Percentiles rank a stretch among this genome's conserved stretches.
phyloP scores from a whole-genome alignment of 1,140 invertebrate genomes.

The Pantala flavescens region DNA sequence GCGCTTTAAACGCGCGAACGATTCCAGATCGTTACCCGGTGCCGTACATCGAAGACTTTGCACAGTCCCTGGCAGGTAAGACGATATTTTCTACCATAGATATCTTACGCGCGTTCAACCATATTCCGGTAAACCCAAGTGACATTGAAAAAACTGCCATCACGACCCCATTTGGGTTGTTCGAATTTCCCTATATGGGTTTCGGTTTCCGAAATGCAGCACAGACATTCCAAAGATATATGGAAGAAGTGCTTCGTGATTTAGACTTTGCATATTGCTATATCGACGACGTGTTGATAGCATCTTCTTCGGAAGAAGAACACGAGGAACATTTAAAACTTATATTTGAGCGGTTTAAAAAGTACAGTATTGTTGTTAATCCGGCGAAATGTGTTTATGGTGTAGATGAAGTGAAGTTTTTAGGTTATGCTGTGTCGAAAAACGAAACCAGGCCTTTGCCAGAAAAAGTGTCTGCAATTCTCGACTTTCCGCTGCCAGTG shows the following conservation, averaged over 20 bases:
- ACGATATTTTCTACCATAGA: slow-evolving; percentile 38
- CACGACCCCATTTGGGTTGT: slow-evolving; percentile 31
- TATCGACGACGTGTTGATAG: too few relatives aligned
- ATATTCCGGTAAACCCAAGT: slow-evolving; percentile 29
- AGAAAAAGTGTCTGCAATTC: too few relatives aligned
- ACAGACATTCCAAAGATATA: slow-evolving; percentile 39
- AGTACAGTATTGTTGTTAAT: too few relatives aligned
- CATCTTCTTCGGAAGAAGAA: too few relatives aligned
- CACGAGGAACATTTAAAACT: too few relatives aligned
- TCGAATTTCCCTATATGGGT: slow-evolving; percentile 32
- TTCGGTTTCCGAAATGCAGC: slow-evolving; percentile 33
- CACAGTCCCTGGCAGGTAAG: slow-evolving; percentile 30
- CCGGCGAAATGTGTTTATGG: too few relatives aligned
- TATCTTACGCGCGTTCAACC: slow-evolving; percentile 37
- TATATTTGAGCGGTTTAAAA: too few relatives aligned
- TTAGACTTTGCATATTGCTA: too few relatives aligned
- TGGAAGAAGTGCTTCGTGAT: slow-evolving; percentile 32
- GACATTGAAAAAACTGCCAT: slow-evolving; percentile 33
- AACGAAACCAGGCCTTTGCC: too few relatives aligned
- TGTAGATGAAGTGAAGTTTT: too few relatives aligned
- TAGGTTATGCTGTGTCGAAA: too few relatives aligned
- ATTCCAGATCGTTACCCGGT: slow-evolving; percentile 34
- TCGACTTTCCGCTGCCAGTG: too few relatives aligned
- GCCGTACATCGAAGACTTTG: slow-evolving; percentile 27
- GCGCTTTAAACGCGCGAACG: slow-evolving; percentile 35